These are phyloP conservation scores for Smutsia gigantea DNA, from an alignment of 2,797 vertebrate species.

Conservation along the genomic window DNA sequence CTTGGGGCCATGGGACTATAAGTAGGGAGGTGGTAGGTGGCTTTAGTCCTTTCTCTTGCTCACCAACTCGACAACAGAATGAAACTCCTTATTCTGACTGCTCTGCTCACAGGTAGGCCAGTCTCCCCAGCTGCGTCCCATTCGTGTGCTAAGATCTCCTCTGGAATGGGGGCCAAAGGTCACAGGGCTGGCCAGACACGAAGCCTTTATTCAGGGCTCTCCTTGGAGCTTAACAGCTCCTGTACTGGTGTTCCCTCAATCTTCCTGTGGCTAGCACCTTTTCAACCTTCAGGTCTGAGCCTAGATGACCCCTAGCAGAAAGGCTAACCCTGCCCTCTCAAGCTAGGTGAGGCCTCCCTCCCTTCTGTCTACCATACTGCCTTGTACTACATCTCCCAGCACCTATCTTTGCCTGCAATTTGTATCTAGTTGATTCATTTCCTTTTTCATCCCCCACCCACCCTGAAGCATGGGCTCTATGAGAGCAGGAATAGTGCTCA, in stretches of 20 bases:
- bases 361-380: background rate
- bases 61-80: constrained; percentile 47
- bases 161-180: too few species aligned
- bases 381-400: background rate
- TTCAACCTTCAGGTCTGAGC: background rate
- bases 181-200: background rate
- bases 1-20: constrained; percentile 47
- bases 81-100: constrained; percentile 70
- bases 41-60: background rate
- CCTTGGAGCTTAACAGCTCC: background rate
- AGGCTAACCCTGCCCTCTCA: background rate
- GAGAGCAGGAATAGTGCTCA: background rate
- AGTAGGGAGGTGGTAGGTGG: background rate
- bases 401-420: background rate
- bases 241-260: background rate
- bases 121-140: background rate
- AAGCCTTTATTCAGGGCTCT: background rate
- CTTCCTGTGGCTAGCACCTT: background rate
- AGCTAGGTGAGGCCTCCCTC: background rate
- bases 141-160: background rate
- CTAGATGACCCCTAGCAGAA: background rate
- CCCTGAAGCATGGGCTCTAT: background rate
- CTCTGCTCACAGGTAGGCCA: constrained; percentile 71
- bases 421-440: background rate
- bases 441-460: background rate